Evolutionary conservation across 2,113 vertebrate genomes (phyloP).

Genomic region (Mobula birostris): DNA sequence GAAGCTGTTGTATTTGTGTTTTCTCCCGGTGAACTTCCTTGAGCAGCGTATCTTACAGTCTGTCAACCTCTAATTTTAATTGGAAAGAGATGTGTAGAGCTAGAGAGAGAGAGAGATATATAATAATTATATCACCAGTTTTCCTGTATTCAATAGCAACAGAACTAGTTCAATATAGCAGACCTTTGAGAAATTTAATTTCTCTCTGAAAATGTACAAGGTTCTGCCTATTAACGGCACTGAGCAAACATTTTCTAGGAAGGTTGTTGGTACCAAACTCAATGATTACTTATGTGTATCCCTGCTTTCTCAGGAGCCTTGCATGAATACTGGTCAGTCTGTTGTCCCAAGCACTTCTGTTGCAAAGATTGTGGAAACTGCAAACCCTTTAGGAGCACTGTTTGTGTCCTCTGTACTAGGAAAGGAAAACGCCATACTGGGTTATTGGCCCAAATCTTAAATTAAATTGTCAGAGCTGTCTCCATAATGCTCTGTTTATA

Average conservation of each 20-base stretch:
- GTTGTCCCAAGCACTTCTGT: neutral
- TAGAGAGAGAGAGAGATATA: neutral
- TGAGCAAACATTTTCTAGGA: neutral
- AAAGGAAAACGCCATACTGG: conserved; percentile 11
- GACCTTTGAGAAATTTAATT: neutral
- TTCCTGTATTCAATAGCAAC: neutral
- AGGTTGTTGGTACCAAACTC: neutral
- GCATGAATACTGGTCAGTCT: neutral
- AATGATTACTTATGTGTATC: neutral
- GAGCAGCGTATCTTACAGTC: neutral
- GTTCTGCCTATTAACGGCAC: neutral
- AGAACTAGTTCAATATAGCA: neutral
- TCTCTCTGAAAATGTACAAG: neutral
- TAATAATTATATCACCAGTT: neutral
- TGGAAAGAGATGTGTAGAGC: neutral
- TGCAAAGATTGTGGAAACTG: neutral
- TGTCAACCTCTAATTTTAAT: neutral
- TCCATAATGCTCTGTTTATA: conserved; percentile 60
- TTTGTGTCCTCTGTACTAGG: neutral
- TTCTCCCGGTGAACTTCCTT: neutral
- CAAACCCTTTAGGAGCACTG: neutral
- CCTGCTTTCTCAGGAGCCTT: neutral
- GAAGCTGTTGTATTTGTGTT: neutral
- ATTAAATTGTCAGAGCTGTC: conserved; percentile 73
- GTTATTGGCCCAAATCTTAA: conserved; percentile 58